A percentile compares a stretch with the other conserved stretches of the same genome.
Evolutionary conservation across 1,140 invertebrate species (phyloP).

Genomic region (Lycorma delicatula): DNA sequence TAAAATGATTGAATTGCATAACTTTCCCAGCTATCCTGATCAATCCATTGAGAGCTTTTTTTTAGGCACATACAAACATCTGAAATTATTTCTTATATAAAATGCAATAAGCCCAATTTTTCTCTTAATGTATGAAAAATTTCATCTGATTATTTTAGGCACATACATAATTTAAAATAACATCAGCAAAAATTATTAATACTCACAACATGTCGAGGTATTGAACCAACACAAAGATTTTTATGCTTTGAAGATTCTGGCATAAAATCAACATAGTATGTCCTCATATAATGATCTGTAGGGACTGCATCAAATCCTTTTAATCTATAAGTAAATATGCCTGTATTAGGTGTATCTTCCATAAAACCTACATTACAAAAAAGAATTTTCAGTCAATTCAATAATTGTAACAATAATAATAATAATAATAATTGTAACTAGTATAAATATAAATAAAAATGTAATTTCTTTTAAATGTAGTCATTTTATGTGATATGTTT

Average conservation of each 20-base stretch:
- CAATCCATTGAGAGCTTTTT: too few relatives aligned
- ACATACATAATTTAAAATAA: not conserved
- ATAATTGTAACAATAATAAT: too few relatives aligned
- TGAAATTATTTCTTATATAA: too few relatives aligned
- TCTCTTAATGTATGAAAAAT: slow-evolving; percentile 6
- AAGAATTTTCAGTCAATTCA: too few relatives aligned
- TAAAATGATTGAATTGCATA: too few relatives aligned
- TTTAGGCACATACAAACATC: too few relatives aligned
- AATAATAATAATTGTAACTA: too few relatives aligned
- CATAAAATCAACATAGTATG: slow-evolving; percentile 53
- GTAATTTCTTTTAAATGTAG: too few relatives aligned
- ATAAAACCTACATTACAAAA: slow-evolving; percentile 62
- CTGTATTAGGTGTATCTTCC: slow-evolving; percentile 76
- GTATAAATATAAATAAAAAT: too few relatives aligned
- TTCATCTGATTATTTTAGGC: not conserved
- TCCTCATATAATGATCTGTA: slow-evolving; percentile 84
- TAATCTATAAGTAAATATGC: slow-evolving; percentile 85
- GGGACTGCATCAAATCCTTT: slow-evolving; percentile 76
- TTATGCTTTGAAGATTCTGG: slow-evolving; percentile 44
- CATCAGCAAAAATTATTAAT: not conserved
- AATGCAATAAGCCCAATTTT: not conserved
- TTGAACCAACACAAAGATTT: slow-evolving; percentile 65
- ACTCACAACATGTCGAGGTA: slow-evolving; percentile 64
- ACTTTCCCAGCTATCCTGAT: too few relatives aligned
- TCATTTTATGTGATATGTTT: too few relatives aligned